Evolutionary conservation across 2,797 vertebrate genomes (phyloP).

Genomic region (Momotus momota): DNA sequence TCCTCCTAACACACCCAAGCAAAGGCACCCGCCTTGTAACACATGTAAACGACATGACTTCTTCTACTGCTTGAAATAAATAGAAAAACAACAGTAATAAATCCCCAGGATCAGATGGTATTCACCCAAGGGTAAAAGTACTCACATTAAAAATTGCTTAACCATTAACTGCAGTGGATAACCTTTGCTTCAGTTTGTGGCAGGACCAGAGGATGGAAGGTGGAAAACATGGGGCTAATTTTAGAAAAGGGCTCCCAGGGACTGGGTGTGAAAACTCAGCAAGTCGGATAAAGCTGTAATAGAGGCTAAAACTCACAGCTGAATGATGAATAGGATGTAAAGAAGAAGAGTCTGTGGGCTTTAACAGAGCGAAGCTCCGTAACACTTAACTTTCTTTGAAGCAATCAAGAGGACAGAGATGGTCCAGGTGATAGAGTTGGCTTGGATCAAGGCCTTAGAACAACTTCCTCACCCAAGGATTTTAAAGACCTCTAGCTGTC

Average conservation of each 20-base stretch:
- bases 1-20: background rate
- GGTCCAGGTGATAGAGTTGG: background rate
- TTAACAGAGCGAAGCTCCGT: background rate
- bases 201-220: background rate
- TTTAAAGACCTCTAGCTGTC: background rate
- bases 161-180: slow-evolving; percentile 51
- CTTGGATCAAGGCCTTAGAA: background rate
- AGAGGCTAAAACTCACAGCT: background rate
- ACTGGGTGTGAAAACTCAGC: background rate
- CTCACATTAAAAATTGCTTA: slow-evolving; percentile 22
- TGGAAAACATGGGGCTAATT: background rate
- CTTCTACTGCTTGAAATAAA: background rate
- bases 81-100: background rate
- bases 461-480: background rate
- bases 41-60: background rate
- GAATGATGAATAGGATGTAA: background rate
- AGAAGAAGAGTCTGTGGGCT: background rate
- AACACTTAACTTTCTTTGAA: background rate
- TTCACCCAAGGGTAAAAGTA: slow-evolving; percentile 46
- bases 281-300: background rate
- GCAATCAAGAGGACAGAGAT: background rate
- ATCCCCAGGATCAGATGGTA: background rate
- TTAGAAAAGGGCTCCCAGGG: background rate
- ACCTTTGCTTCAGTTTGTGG: slow-evolving; percentile 24
- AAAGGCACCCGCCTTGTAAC: background rate